phyloP scores from a whole-genome alignment of 2,888 invertebrate species.

The Agriopis marginaria region DNA sequence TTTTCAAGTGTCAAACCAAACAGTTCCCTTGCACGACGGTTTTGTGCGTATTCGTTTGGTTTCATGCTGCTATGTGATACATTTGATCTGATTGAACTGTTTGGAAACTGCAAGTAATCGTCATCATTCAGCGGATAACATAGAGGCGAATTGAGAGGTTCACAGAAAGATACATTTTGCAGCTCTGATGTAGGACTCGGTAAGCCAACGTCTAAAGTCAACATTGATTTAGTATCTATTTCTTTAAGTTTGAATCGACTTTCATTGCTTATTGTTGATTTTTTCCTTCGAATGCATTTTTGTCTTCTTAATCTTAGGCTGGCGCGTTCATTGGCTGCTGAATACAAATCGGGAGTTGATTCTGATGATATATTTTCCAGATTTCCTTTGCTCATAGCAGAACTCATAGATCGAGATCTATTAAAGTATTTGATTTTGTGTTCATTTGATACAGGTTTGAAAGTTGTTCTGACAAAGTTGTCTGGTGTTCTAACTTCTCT shows the following conservation, averaged over 20 bases:
- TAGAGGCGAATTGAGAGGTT: constrained; percentile 65
- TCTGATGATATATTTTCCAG: constrained; percentile 64
- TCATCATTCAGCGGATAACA: constrained; percentile 57
- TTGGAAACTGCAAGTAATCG: constrained; percentile 49
- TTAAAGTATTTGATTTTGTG: constrained; percentile 53
- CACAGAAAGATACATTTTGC: constrained; percentile 69
- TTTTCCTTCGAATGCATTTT: constrained; percentile 85
- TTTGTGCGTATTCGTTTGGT: constrained; percentile 64
- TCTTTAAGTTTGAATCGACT: constrained; percentile 66
- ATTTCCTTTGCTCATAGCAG: constrained; percentile 59
- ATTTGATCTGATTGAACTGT: constrained; percentile 66
- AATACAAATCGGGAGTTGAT: constrained; percentile 76
- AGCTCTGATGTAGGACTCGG: constrained; percentile 76
- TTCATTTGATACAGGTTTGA: constrained; percentile 47
- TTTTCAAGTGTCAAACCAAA: constrained; percentile 80
- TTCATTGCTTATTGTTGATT: constrained; percentile 77
- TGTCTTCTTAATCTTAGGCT: constrained; percentile 83
- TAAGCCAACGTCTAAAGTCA: constrained; percentile 77
- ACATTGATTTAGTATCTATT: constrained; percentile 60
- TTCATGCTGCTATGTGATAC: constrained; percentile 79
- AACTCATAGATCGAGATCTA: constrained; percentile 76
- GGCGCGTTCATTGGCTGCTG: constrained; percentile 59
- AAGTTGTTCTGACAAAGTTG: constrained; percentile 53
- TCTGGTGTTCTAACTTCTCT: constrained; percentile 83
- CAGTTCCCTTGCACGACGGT: constrained; percentile 69